A percentile compares a stretch with the other conserved stretches of the same genome.
phyloP scores from a whole-genome alignment of 92 coral and sea anemone species.

The Epizoanthus scotinus region DNA sequence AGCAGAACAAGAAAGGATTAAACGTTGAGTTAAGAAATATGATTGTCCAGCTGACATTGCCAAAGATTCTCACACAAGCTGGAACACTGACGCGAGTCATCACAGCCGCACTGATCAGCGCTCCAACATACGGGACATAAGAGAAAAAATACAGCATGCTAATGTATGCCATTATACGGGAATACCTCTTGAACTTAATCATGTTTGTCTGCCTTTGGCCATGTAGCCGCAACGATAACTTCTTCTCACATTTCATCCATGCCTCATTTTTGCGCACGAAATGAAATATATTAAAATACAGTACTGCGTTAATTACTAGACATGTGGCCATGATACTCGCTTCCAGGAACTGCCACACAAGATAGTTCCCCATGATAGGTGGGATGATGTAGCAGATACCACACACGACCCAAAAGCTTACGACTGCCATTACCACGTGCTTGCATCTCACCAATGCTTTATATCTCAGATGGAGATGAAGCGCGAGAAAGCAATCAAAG shows the following conservation, averaged over 20 bases:
- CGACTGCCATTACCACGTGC: slow-evolving; percentile 7
- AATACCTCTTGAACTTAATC: background rate
- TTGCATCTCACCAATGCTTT: background rate
- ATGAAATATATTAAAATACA: slow-evolving; percentile 4
- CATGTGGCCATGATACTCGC: background rate
- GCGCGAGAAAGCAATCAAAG: slow-evolving; percentile 16
- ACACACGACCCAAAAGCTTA: background rate
- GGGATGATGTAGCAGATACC: slow-evolving; percentile 2
- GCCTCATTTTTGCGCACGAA: slow-evolving; percentile 25
- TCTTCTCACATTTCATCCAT: slow-evolving; percentile 11
- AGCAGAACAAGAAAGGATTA: slow-evolving; percentile 30
- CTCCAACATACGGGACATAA: slow-evolving; percentile 10
- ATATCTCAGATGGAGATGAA: slow-evolving; percentile 12
- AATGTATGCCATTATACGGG: slow-evolving; percentile 16
- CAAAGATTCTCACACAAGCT: background rate
- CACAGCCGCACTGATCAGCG: slow-evolving; percentile 6
- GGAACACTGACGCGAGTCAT: background rate
- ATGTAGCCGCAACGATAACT: slow-evolving; percentile 22
- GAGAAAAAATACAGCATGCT: slow-evolving; percentile 18
- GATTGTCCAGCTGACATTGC: slow-evolving; percentile 12
- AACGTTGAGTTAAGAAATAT: slow-evolving; percentile 14
- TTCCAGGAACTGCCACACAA: slow-evolving; percentile 7
- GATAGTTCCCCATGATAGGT: slow-evolving; percentile 11
- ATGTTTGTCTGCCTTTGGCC: slow-evolving; percentile 16
- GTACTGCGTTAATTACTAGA: background rate